Evolutionary conservation across 2,797 vertebrate genomes (phyloP).

Genomic region (Falco concolor): DNA sequence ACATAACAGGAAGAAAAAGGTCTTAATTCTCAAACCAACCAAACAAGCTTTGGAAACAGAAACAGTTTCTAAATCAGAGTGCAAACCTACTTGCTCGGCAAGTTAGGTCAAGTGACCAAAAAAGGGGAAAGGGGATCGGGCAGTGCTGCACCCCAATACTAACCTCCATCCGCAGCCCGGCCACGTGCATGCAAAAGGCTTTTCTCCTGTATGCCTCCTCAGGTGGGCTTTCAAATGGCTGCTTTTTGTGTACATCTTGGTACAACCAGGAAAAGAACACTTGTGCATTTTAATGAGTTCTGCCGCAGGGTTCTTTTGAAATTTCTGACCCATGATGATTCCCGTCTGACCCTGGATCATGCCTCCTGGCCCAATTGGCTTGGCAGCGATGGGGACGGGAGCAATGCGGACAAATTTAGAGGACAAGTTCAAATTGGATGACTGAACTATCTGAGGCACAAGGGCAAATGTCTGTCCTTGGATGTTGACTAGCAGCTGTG

Average conservation of each 20-base stretch:
- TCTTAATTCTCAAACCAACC: neutral
- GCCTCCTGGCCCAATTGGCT: constrained; percentile 83
- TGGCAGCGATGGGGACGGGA: constrained; percentile 91
- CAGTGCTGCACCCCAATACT: constrained; percentile 58
- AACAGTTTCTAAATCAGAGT: neutral
- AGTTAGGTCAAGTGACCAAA: neutral
- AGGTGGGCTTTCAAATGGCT: constrained; percentile 96
- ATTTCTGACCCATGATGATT: constrained; percentile 87
- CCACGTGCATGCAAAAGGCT: constrained; percentile 95
- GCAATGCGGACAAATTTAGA: constrained; percentile 94
- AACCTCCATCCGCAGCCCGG: constrained; percentile 95
- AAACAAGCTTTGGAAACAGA: neutral
- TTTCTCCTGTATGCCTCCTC: constrained; percentile 95
- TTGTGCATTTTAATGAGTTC: constrained; percentile 99
- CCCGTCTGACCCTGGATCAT: constrained; percentile 74
- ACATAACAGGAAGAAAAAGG: neutral
- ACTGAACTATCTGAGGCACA: constrained; percentile 88
- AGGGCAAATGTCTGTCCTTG: constrained; percentile 94
- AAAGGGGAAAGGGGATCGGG: neutral
- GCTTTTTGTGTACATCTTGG: constrained; percentile 98
- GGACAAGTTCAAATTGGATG: constrained; percentile 80
- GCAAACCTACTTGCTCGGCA: neutral
- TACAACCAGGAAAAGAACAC: constrained; percentile 92
- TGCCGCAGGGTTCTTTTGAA: constrained; percentile 89
- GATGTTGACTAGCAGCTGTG: constrained; percentile 92